Base-by-base conservation (phyloP, 2,113 vertebrate genomes). In the Heloderma charlesbogerti region DNA sequence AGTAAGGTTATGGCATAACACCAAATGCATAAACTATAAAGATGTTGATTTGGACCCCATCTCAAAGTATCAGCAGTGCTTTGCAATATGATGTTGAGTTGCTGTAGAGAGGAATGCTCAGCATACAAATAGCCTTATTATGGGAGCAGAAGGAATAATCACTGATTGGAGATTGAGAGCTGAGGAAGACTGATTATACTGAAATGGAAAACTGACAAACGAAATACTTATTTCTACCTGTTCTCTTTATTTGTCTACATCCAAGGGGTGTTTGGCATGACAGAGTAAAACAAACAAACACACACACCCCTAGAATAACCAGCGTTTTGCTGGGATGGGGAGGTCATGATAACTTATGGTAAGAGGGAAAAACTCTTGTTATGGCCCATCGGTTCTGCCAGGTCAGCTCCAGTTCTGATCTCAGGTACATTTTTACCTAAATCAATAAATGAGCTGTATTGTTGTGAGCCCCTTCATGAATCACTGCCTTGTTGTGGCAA, bases 61-160 rank as follows among this genome's bases (percentile, higher is more conserved):
- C 60, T 66, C 88, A 89, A 88, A 92, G 84, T 63, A 15, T 0
- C 43, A 77, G 8, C 79, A 89, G 31, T 89, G 40, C 31, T 54
- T 69, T n/a, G 81, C 69, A 85, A 67, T 75, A 79, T 84, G 29
- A 89, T 60, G 79, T 40, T 7, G 25, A 86, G 25, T 15, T 86
- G 66, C 89, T 66, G 87, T 72, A 88, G 22, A 0, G 1, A 86
- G 16, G 63, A 40, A 43, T 0, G 57, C 67, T 72, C 81, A 84
- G 6, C 77, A 75, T 89, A 87, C 22, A 92, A 90, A 87, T 92
- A 80, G 51, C 0, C 72, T 77, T 31, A 6, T 92, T 93, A 67
- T 71, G 27, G 3, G 0, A 18, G 72, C 66, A 87, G 92, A 86
- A 60, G 54, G 92, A 94, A 89, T 0, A 74, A 48, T 66, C 20